Conservation (phyloP, 2,113 vertebrate genomes). For the Chloropsis cyanopogon region DNA sequence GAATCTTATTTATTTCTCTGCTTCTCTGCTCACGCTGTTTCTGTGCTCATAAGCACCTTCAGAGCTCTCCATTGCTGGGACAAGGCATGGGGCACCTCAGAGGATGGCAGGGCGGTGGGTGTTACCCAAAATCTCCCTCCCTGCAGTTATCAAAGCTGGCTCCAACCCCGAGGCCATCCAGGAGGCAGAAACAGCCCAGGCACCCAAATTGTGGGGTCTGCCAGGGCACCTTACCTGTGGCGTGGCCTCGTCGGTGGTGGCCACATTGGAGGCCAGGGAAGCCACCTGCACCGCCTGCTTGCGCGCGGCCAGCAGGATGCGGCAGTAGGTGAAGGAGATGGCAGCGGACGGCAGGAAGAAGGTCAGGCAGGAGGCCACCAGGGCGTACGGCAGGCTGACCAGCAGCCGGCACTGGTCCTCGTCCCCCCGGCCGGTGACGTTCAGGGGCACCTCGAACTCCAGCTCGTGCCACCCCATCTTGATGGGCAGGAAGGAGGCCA, state of each 20-base stretch:
- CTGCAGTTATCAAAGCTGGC: not conserved
- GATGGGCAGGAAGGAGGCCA: constrained; percentile 94
- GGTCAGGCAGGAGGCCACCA: constrained; percentile 90
- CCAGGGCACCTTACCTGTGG: constrained; percentile 67
- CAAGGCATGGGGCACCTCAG: accelerated
- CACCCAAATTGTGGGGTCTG: accelerated
- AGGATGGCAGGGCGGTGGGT: not conserved
- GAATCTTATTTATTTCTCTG: not conserved
- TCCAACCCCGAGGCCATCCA: accelerated
- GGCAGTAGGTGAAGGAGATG: constrained; percentile 97
- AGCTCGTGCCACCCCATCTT: constrained; percentile 92
- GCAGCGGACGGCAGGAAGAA: constrained; percentile 92
- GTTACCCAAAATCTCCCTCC: not conserved
- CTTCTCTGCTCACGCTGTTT: not conserved
- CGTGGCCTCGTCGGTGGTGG: constrained; percentile 33
- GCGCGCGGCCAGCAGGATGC: constrained; percentile 87
- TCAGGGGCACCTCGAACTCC: constrained; percentile 61
- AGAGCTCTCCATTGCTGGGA: not conserved
- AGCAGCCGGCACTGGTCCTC: constrained; percentile 84
- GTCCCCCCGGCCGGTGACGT: constrained; percentile 53
- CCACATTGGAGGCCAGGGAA: constrained; percentile 76
- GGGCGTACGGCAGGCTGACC: constrained; percentile 89
- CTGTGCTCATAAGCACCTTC: not conserved
- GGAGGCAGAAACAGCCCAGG: not conserved
- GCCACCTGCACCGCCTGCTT: constrained; percentile 90